Conservation (phyloP, 2,113 vertebrate species). For the Platichthys stellatus region DNA sequence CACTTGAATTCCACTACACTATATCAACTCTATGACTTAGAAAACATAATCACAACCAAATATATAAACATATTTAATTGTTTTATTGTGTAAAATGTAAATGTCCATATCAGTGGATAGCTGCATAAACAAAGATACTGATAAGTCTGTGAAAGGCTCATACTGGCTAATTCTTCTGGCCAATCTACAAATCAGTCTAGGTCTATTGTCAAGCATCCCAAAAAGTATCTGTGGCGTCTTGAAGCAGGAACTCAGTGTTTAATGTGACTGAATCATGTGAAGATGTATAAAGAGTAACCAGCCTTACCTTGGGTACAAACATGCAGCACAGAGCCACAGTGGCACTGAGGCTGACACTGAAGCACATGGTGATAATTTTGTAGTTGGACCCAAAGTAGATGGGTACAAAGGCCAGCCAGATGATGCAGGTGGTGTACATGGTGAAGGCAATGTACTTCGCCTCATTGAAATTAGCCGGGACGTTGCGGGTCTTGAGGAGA, state of each 20-base stretch:
- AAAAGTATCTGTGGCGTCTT: not conserved
- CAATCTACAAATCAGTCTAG: no score
- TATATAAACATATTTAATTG: no score
- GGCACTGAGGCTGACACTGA: constrained; percentile 97
- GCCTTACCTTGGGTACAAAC: constrained; percentile 93
- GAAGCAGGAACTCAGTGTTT: not conserved
- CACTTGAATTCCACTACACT: no score
- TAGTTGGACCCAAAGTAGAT: constrained; percentile 99
- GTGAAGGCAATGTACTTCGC: constrained; percentile 99
- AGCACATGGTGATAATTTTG: constrained; percentile 99
- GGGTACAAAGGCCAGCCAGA: constrained; percentile 98
- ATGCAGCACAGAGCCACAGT: constrained; percentile 97
- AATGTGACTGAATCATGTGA: no score
- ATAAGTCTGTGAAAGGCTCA: no score
- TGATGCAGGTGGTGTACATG: constrained; percentile 99
- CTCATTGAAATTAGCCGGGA: constrained; percentile 98
- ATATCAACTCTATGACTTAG: no score
- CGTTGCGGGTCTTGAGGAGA: constrained; percentile 88
- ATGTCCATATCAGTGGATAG: no score
- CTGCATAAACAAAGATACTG: no score
- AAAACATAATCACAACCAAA: no score
- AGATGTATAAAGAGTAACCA: not conserved
- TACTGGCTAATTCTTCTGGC: no score
- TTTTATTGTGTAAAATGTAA: no score
- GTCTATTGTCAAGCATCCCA: not conserved